Evolutionary conservation across 2,113 vertebrate genomes (phyloP).

Genomic region (Chionodraco myersi): DNA sequence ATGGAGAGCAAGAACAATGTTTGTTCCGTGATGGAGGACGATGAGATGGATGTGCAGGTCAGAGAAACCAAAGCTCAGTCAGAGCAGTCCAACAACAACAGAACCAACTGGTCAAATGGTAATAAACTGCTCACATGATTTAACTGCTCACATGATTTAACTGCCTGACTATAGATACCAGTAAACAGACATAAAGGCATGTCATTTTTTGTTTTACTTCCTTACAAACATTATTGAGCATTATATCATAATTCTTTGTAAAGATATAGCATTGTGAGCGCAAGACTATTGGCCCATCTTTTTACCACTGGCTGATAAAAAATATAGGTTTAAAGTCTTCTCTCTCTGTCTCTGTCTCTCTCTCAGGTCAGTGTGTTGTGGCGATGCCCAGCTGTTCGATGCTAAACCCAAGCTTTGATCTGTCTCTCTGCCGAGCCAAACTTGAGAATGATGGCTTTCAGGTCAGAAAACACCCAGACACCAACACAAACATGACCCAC

Average conservation of each 20-base stretch:
- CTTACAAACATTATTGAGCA: no score
- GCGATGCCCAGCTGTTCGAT: constrained; percentile 63
- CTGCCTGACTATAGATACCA: background rate
- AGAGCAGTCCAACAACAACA: constrained; percentile 17
- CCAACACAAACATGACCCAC: background rate
- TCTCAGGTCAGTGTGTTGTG: constrained; percentile 80
- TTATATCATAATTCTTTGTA: no score
- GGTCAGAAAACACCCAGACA: constrained; percentile 52
- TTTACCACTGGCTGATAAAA: no score
- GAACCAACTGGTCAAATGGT: constrained; percentile 67
- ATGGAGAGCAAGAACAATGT: constrained; percentile 48
- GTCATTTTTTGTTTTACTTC: background rate
- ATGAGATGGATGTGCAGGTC: constrained; percentile 35
- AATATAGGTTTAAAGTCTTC: background rate
- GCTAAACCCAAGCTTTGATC: constrained; percentile 76
- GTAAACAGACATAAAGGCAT: background rate
- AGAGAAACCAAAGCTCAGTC: constrained; percentile 16
- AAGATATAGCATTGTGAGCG: no score
- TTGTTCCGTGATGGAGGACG: constrained; percentile 40
- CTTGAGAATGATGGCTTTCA: constrained; percentile 79
- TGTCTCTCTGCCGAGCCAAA: constrained; percentile 67
- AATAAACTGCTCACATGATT: constrained; percentile 3
- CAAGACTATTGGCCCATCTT: no score
- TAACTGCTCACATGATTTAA: background rate
- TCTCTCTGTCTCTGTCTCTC: background rate